phyloP scores from a whole-genome alignment of 2,888 invertebrate species.

The Drosophila paracracens region DNA sequence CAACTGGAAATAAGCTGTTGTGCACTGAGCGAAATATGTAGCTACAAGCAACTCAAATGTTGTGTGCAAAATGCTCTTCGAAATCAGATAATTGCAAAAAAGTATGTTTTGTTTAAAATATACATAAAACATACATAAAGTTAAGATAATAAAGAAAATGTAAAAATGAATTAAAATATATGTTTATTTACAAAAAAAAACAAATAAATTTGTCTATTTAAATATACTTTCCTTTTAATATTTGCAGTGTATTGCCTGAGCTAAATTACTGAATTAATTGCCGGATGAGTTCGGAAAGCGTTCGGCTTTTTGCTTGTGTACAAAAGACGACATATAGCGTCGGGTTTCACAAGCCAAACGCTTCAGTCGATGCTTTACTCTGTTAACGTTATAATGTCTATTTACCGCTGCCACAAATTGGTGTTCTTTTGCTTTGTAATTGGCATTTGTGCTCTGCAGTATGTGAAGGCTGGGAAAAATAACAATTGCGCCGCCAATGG shows the following conservation, averaged over 20 bases:
- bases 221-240: background rate
- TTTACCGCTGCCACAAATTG: constrained; percentile 23
- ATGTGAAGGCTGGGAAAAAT: constrained; percentile 26
- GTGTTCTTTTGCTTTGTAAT: constrained; percentile 42
- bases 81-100: background rate
- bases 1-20: background rate
- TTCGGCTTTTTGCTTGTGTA: constrained; percentile 7
- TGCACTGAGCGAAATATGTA: constrained; percentile 11
- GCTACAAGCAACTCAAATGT: background rate
- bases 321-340: constrained; percentile 34
- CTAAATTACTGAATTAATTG: constrained; percentile 18
- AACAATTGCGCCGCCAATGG: constrained; percentile 61
- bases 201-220: fast-evolving
- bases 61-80: background rate
- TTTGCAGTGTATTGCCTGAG: constrained; percentile 21
- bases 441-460: constrained; percentile 6
- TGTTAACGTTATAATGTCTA: constrained; percentile 56
- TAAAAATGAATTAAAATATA: background rate
- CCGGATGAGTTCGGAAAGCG: constrained; percentile 9
- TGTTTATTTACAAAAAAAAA: background rate
- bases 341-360: constrained; percentile 18
- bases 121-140: background rate
- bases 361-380: constrained; percentile 60
- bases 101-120: background rate
- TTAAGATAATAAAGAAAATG: background rate